Evolutionary conservation across 2,797 vertebrate genomes (phyloP), one percentile per base, ranked within the genome.

Genomic region (Sebastes elongatus): DNA sequence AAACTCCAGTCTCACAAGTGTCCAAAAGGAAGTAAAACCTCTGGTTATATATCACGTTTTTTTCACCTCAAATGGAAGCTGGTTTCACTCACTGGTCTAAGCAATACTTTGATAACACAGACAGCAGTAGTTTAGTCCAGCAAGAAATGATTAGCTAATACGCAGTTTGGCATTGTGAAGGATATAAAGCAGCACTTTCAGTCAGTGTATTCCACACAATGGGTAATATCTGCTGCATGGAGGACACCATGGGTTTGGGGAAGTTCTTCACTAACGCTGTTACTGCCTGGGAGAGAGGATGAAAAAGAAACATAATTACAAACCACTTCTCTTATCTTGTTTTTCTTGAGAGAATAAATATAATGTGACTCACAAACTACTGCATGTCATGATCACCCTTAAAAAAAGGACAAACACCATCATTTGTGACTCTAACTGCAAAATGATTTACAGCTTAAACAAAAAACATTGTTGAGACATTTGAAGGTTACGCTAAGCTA

Each of bases 171-270:
- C 7, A 57, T 1, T 53, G 10, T 25, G 76, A 96, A 97, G 97
- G 99, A 97, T 99, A 99, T 99, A 99, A 98, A 86, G 98, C 96
- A 2, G 98, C 98, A 55, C 99, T 99, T 92, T 99, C 98, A 0
- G 98, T 99, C 32, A 99, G 95, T 1, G 98, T 98, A 67, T 97
- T 98, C 99, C 99, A 99, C 6, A 99, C 98, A 6, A 99, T 99
- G 63, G 99, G 99, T 69, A 99, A 95, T 77, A 99, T 98, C 91
- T 99, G 99, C 91, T 99, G 98, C 98, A 99, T 99, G 55, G 98
- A 99, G 0, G 97, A 97, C 86, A 98, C 96, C 98, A 99, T 99
- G 88, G 98, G 98, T 92, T 98, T 99, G 0, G 99, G 99, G 76
- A 99, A 99, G 94, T 99, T 99, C 90, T 99, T 99, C 89, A 99